A percentile compares a stretch with the other conserved stretches of the same genome.
Evolutionary conservation across 2,113 vertebrate genomes (phyloP).

Genomic region (Apodemus sylvaticus): DNA sequence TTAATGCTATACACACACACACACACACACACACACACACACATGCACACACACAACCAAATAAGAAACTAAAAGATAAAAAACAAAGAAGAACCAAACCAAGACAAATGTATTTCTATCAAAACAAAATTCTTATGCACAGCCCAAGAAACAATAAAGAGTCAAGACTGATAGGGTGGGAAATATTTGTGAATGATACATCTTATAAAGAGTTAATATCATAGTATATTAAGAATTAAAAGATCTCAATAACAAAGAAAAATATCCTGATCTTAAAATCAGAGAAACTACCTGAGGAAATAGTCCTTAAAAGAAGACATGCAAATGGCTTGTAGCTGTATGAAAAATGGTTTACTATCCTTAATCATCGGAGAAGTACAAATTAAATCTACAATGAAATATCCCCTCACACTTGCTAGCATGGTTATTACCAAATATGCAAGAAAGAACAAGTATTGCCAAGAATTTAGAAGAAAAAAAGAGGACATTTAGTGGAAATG

Average conservation of each 20-base stretch:
- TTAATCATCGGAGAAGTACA: not conserved
- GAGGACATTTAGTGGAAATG: not conserved
- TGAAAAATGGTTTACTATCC: not conserved
- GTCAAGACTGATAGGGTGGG: not conserved
- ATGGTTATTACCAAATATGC: not conserved
- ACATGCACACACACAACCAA: too few relatives aligned
- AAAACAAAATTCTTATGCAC: not conserved
- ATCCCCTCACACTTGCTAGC: not conserved
- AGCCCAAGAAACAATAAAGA: not conserved
- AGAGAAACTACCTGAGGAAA: not conserved
- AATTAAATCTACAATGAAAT: not conserved
- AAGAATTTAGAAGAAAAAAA: not conserved
- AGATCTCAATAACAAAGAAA: not conserved
- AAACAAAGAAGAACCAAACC: not conserved
- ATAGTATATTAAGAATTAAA: not conserved
- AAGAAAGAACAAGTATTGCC: not conserved
- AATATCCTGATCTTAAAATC: not conserved
- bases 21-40: not conserved
- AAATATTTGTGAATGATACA: not conserved
- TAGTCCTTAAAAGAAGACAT: not conserved
- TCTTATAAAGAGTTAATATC: not conserved
- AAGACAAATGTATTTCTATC: not conserved
- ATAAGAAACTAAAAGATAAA: not conserved
- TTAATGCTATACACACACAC: not conserved
- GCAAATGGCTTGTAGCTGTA: not conserved